These are phyloP conservation scores for Gila orcuttii DNA, from an alignment of 2,113 vertebrate species.

Conservation along the genomic window DNA sequence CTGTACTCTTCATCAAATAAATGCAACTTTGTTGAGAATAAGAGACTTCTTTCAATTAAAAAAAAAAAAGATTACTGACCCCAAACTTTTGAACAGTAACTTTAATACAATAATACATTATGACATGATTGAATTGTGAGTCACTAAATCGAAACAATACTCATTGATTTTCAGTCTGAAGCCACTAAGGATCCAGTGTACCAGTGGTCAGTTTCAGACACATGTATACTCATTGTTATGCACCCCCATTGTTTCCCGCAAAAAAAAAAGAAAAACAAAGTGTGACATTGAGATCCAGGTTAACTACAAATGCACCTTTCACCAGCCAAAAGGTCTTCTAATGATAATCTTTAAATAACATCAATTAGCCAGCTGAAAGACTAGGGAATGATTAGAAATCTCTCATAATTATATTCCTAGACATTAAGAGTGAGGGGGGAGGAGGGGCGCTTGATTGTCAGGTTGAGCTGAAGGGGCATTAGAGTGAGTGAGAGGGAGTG, in stretches of 20 bases:
- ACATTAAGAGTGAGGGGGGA: constrained; percentile 48
- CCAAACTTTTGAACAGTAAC: not conserved
- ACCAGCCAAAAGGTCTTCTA: constrained; percentile 11
- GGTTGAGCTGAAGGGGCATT: constrained; percentile 54
- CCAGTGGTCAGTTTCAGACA: not conserved
- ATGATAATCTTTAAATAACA: constrained; percentile 56
- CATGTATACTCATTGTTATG: not conserved
- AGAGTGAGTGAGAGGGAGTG: constrained; percentile 39
- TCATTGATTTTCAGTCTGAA: not conserved
- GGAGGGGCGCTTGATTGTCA: constrained; percentile 50
- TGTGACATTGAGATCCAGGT: not conserved
- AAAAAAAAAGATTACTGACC: too few relatives aligned
- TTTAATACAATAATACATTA: not conserved
- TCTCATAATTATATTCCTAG: constrained; percentile 51
- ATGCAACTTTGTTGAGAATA: too few relatives aligned
- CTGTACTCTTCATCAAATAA: not conserved
- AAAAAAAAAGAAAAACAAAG: not conserved
- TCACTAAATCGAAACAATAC: not conserved
- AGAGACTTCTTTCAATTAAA: too few relatives aligned
- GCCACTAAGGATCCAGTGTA: not conserved
- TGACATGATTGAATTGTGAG: not conserved
- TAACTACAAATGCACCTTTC: constrained; percentile 27
- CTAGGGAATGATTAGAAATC: constrained; percentile 52
- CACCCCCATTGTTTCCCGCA: not conserved
- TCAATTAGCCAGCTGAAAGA: constrained; percentile 60